Percentiles rank a stretch among this genome's conserved stretches.
Evolutionary conservation across 1,140 invertebrate genomes (phyloP).

Genomic region (Callitettix versicolor): DNA sequence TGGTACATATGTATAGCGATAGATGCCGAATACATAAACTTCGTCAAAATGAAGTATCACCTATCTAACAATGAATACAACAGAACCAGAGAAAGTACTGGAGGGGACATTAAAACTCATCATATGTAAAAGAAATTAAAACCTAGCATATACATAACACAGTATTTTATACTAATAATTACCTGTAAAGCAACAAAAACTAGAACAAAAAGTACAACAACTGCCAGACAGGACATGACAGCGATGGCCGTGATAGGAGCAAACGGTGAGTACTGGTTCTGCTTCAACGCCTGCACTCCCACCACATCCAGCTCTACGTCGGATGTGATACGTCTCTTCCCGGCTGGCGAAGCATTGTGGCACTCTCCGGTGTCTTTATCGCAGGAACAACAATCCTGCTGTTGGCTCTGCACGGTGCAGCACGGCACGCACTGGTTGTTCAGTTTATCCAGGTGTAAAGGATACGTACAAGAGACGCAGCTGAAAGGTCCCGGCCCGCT

Average conservation of each 20-base stretch:
- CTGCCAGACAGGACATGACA: constrained; percentile 50
- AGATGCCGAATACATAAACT: too few species aligned
- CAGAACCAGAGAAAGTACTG: too few species aligned
- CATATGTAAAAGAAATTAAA: too few species aligned
- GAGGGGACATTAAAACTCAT: too few species aligned
- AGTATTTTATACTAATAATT: too few species aligned
- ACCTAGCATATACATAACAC: too few species aligned
- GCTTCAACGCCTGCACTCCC: constrained; percentile 31
- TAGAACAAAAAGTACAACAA: constrained; percentile 50
- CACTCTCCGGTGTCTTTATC: constrained; percentile 44
- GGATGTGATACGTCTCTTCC: constrained; percentile 55
- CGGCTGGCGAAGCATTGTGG: constrained; percentile 44
- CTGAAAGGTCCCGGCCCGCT: constrained; percentile 56
- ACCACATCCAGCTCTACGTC: constrained; percentile 33
- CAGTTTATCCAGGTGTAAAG: constrained; percentile 50
- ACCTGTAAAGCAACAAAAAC: constrained; percentile 60
- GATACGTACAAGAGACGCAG: constrained; percentile 51
- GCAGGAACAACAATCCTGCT: constrained; percentile 50
- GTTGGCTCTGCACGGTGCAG: constrained; percentile 38
- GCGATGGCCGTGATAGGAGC: constrained; percentile 51
- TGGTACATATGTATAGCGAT: too few species aligned
- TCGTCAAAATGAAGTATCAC: too few species aligned
- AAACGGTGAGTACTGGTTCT: constrained; percentile 31
- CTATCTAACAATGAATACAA: too few species aligned
- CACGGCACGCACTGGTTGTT: constrained; percentile 65